Percentiles rank a stretch among this genome's conserved stretches.
Evolutionary conservation across 1,140 invertebrate genomes (phyloP).

Genomic region (Sycobia sp.): DNA sequence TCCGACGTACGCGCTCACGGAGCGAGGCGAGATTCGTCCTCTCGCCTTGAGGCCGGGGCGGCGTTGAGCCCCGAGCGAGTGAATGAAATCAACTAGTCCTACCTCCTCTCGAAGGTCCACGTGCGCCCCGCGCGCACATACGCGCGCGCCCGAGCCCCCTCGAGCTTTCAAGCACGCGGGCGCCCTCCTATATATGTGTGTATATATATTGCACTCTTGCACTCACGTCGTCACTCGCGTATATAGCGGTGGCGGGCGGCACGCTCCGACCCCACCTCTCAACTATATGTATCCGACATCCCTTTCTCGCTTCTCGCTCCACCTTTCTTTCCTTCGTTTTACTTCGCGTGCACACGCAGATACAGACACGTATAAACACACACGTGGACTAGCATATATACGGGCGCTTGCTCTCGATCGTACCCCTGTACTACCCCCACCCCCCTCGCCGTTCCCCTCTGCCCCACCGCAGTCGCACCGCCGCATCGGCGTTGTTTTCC

Average conservation of each 20-base stretch:
- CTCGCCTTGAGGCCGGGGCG: constrained; percentile 35
- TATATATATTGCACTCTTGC: not conserved
- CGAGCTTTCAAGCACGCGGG: constrained; percentile 42
- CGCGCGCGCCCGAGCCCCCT: constrained; percentile 47
- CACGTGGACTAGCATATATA: too few species aligned
- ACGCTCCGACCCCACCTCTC: constrained; percentile 20
- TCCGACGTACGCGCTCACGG: too few species aligned
- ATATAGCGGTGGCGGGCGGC: not conserved
- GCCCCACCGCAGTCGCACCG: constrained; percentile 18
- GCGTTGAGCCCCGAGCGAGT: constrained; percentile 36
- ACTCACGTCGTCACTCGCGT: too few species aligned
- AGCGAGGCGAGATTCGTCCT: constrained; percentile 39
- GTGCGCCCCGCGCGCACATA: constrained; percentile 50
- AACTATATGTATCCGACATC: constrained; percentile 27
- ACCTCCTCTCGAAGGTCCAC: constrained; percentile 51
- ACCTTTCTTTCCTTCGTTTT: constrained; percentile 39
- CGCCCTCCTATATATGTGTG: constrained; percentile 19
- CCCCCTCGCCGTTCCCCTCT: constrained; percentile 2
- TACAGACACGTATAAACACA: too few species aligned
- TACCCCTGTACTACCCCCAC: constrained; percentile 7
- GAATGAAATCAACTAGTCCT: constrained; percentile 55
- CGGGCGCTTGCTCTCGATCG: constrained; percentile 16
- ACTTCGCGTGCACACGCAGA: constrained; percentile 40
- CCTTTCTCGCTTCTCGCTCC: constrained; percentile 37
- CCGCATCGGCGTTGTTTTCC: constrained; percentile 28